Base-by-base conservation (phyloP, 2,113 vertebrate genomes). In the Castor canadensis region DNA sequence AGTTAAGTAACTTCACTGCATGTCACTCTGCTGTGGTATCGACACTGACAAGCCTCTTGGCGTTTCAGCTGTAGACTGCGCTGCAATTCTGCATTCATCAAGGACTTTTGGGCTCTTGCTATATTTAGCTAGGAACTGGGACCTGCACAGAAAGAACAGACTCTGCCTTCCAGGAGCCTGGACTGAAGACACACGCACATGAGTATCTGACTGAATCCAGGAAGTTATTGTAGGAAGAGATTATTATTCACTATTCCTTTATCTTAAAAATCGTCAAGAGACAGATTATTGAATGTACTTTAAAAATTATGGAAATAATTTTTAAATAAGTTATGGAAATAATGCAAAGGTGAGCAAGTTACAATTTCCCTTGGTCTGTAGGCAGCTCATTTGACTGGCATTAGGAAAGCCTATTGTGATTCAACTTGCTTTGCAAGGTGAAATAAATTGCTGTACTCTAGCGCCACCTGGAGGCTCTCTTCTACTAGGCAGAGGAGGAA, bases 391-490 rank as follows among this genome's bases (percentile, higher is more conserved):
- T 62, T 13, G 47, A 20, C 0, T 0, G 3, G 49, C 20, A 10
- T 19, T 17, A 38, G 32, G 22, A 69, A 90, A 95, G 72, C 1
- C 1, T 3, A 0, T 40, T 71, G 54, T 35, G n/a, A 16, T 52
- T 71, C 17, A 26, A 30, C 6, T n/a, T 40, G 43, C 24, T 5
- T 16, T 4, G 3, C 7, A 0, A 0, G 1, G 2, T 43, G 30
- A 69, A 22, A 24, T 30, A 62, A 60, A 87, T 9, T 13, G 49
- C 45, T 24, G 79, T 89, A 19, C 76, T 96, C 81, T 92, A 72
- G 94, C 73, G 94, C 93, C 97, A 88, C 69, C 95, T 95, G 43
- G 60, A 38, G 95, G 90, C 45, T 0, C 0, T 4, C 12, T 82
- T 0, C 9, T 38, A 5, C 45, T 32, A 30, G 8, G 15, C 49